Percentiles rank a stretch among this genome's conserved stretches.
phyloP scores from a whole-genome alignment of 2,113 vertebrate genomes.

The Bolborhynchus lineola region DNA sequence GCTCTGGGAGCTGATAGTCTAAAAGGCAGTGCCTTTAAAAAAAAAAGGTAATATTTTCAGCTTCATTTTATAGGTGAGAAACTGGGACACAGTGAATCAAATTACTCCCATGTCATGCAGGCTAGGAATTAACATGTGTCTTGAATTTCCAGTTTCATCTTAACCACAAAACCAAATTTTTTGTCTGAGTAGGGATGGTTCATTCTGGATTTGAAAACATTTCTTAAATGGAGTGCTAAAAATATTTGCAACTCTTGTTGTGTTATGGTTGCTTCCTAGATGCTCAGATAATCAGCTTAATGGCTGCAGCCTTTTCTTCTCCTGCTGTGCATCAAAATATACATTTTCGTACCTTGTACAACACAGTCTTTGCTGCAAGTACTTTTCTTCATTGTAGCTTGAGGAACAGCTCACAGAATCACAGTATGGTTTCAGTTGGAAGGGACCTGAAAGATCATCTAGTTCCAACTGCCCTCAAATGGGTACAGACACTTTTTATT shows the following conservation, averaged over 20 bases:
- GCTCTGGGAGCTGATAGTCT: neutral
- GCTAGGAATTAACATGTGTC: conserved; percentile 16
- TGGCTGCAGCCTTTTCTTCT: neutral
- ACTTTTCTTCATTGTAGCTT: neutral
- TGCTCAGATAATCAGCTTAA: neutral
- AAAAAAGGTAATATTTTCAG: neutral
- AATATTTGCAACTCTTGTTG: neutral
- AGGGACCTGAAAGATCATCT: neutral
- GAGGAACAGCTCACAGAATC: neutral
- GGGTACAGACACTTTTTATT: neutral
- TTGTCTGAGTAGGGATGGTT: neutral
- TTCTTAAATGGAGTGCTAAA: neutral
- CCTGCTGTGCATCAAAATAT: neutral
- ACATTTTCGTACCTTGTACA: neutral
- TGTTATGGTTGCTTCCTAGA: neutral
- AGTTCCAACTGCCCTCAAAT: neutral
- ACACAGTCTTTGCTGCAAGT: neutral
- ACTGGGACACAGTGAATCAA: neutral
- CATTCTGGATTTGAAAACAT: neutral
- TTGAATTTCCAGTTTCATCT: conserved; percentile 26
- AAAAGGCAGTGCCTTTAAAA: neutral
- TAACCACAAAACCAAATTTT: conserved; percentile 30
- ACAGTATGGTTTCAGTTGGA: neutral
- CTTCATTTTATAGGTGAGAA: neutral
- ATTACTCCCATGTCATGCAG: conserved; percentile 9